Evolutionary conservation across 2,113 vertebrate species (phyloP).

Genomic region (Epinephelus cyanopodus): DNA sequence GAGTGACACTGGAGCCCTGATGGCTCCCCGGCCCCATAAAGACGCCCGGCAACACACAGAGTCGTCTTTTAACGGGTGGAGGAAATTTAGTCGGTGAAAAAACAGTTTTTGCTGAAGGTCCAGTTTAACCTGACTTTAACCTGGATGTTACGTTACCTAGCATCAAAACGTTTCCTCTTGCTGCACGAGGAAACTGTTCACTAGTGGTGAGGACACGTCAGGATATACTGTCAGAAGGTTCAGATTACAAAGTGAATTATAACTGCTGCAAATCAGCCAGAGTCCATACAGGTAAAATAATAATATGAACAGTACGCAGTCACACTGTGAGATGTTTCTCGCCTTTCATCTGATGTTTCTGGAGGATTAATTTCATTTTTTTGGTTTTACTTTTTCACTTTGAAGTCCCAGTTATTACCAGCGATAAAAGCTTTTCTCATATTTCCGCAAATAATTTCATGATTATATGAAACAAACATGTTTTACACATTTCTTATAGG

Average conservation of each 20-base stretch:
- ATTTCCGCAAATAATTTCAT: background rate
- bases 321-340: too few species aligned
- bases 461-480: background rate
- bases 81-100: slow-evolving; percentile 10
- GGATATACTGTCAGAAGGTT: background rate
- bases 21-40: slow-evolving; percentile 38
- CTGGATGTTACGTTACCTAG: background rate
- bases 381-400: background rate
- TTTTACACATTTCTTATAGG: background rate
- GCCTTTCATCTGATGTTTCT: background rate
- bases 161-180: background rate
- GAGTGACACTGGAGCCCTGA: slow-evolving; percentile 76
- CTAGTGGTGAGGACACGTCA: background rate
- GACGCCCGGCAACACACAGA: slow-evolving; percentile 47
- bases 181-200: background rate
- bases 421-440: background rate
- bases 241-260: background rate
- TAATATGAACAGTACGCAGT: background rate
- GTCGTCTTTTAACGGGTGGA: slow-evolving; percentile 8
- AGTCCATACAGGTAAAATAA: background rate
- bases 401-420: too few species aligned
- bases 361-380: background rate
- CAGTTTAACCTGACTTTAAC: background rate
- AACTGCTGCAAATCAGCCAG: background rate
- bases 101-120: background rate